Base-by-base conservation (phyloP, 2,113 vertebrate genomes). In the Ceuthmochares aereus region DNA sequence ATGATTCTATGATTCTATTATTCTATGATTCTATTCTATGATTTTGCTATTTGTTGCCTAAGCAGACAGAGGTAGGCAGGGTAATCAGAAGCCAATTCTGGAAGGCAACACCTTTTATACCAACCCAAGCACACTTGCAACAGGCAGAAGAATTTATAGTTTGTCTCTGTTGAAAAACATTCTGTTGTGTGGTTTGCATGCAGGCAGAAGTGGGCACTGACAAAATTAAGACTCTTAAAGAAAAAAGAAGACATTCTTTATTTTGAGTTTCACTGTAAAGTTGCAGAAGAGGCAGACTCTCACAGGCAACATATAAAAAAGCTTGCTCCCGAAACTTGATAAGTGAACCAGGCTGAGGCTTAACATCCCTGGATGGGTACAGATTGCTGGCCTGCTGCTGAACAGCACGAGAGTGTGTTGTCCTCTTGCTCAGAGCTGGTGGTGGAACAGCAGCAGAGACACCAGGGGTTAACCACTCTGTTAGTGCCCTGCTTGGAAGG, bases 361-460 rank as follows among this genome's bases (percentile, higher is more conserved):
- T 14, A 32, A 12, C 23, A 17, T 17, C 11, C 32, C 26, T 7
- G 59, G 45, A 16, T 0, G 3, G 23, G 30, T 45, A 47, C 22
- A 60, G 62, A 27, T 60, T 59, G 56, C 49, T 64, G 52, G 9
- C 2, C 30, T 63, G 67, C 49, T 89, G 59, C 43, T 74, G 5
- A 54, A n/a, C 26, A 43, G 40, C 1, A 0, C 43, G 10, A 11
- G 25, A 21, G n/a, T 0, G 0, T 10, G 15, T 8, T 32, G 37
- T 34, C 19, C 19, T 10, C 26, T 79, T 8, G 37, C 70, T 58
- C 37, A 47, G 52, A 66, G 47, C 12, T 54, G 25, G 34, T 58
- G 82, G 64, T 74, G 80, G 40, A 76, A 29, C 7, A 54, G 76
- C 78, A 84, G 49, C 54, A 73, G 68, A 18, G 64, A 23, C 88